A percentile compares a stretch with the other conserved stretches of the same genome.
These are phyloP conservation scores for Meloidogyne exigua DNA, from an alignment of 1,140 invertebrate genomes.

Conservation along the genomic window DNA sequence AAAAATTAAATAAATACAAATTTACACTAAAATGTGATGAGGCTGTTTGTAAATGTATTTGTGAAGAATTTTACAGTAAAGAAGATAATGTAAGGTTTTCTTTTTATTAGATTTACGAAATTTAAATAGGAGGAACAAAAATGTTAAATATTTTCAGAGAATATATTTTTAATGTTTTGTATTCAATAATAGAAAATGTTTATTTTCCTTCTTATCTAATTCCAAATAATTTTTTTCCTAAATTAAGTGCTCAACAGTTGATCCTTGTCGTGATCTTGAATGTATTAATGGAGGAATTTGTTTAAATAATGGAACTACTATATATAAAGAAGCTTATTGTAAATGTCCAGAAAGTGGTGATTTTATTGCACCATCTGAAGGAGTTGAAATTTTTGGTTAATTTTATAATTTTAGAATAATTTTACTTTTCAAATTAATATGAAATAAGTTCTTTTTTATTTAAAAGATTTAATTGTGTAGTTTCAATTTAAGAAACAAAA, in stretches of 20 bases:
- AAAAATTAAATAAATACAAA: background rate
- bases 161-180: too few species aligned
- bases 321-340: slow-evolving; percentile 20
- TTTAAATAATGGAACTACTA: slow-evolving; percentile 3
- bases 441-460: too few species aligned
- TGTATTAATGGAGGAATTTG: slow-evolving; percentile 39
- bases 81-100: slow-evolving; percentile 26
- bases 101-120: background rate
- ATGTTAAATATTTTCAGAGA: too few species aligned
- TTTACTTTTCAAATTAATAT: too few species aligned
- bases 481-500: too few species aligned
- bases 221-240: background rate
- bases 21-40: background rate
- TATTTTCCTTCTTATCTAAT: too few species aligned
- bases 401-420: too few species aligned
- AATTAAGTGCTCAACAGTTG: slow-evolving; percentile 38
- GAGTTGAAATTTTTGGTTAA: slow-evolving; percentile 9
- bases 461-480: too few species aligned
- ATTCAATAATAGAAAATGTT: too few species aligned
- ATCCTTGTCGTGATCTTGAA: slow-evolving; percentile 37
- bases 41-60: slow-evolving; percentile 28
- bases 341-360: slow-evolving; percentile 18
- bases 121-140: too few species aligned
- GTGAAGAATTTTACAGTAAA: slow-evolving; percentile 34
- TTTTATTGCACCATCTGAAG: background rate